Evolutionary conservation across 2,113 vertebrate genomes (phyloP), one percentile per base, ranked within the genome.

Genomic region (Myiopsitta monachus): DNA sequence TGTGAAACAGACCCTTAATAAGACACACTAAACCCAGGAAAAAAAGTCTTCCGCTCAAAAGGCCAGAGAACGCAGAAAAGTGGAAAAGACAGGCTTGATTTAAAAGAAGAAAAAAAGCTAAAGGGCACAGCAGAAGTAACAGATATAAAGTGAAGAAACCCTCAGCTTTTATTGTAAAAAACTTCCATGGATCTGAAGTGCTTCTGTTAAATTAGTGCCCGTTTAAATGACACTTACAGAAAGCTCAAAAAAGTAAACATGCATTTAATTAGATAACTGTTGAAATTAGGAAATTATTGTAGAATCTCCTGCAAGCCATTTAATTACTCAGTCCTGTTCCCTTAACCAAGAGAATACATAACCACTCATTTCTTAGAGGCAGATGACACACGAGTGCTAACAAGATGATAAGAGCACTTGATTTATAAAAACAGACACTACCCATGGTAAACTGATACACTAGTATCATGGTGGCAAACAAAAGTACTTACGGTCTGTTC

Each of bases 401-500:
- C 2, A 79, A 43, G 54, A 44, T 2, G 1, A 13, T 18, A 61
- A 63, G 27, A 61, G 10, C 27, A 88, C 10, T 72, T 64, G 36
- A 6, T 83, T 51, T 82, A 84, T 36, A 69, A 51, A 94, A 66
- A 11, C 41, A 61, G 61, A 57, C 23, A 38, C n/a, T 57, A 41
- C 9, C 31, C 14, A 6, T 4, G 6, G 47, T n/a, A 75, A 72
- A 86, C 21, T 78, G 33, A 73, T 72, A 83, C 83, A 63, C 24
- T 63, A 63, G 11, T 63, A 70, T 17, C 44, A 64, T 0, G 2
- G 30, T 55, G 49, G 59, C 43, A 62, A 85, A 59, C 47, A 12
- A 21, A 66, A 33, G 14, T 33, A 96, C 97, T 90, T 95, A 99
- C 99, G 97, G 23, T 98, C 98, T 84, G 97, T 97, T n/a, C 87